These are phyloP conservation scores for Neocrepidodera transversa DNA, from an alignment of 2,888 invertebrate genomes.

Conservation along the genomic window DNA sequence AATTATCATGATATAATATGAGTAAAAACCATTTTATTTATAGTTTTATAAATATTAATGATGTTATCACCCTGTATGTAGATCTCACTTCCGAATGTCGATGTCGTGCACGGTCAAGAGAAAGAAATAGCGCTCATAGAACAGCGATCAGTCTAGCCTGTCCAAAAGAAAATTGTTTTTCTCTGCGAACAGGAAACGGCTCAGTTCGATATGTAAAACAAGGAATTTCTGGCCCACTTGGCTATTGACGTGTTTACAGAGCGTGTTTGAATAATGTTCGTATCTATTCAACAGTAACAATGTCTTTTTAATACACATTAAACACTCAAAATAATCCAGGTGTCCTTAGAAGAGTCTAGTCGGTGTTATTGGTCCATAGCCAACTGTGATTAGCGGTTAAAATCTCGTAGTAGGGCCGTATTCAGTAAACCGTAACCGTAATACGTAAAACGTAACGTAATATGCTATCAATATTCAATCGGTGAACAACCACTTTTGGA, in stretches of 20 bases:
- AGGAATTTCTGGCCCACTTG: background rate
- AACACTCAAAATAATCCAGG: no score
- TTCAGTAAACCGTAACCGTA: conserved; percentile 7
- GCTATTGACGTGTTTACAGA: background rate
- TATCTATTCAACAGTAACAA: no score
- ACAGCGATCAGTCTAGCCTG: conserved; percentile 17
- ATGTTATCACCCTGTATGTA: background rate
- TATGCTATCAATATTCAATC: conserved; percentile 31
- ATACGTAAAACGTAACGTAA: conserved; percentile 12
- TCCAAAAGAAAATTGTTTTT: conserved; percentile 21
- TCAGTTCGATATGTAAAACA: background rate
- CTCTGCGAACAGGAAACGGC: background rate
- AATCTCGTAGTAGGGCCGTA: conserved; percentile 7
- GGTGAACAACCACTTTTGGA: conserved; percentile 27
- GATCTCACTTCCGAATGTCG: conserved; percentile 8
- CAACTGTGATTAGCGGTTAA: conserved; percentile 16
- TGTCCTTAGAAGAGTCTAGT: no score
- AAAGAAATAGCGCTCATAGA: conserved; percentile 21
- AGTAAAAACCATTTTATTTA: background rate
- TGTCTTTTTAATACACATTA: no score
- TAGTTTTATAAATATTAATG: no score
- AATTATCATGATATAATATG: no score
- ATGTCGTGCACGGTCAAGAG: conserved; percentile 12
- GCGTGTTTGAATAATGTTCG: no score
- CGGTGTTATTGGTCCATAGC: conserved; percentile 15